A percentile compares a stretch with the other conserved stretches of the same genome.
phyloP scores from a whole-genome alignment of 2,888 invertebrate species.

The Xanthia togata region DNA sequence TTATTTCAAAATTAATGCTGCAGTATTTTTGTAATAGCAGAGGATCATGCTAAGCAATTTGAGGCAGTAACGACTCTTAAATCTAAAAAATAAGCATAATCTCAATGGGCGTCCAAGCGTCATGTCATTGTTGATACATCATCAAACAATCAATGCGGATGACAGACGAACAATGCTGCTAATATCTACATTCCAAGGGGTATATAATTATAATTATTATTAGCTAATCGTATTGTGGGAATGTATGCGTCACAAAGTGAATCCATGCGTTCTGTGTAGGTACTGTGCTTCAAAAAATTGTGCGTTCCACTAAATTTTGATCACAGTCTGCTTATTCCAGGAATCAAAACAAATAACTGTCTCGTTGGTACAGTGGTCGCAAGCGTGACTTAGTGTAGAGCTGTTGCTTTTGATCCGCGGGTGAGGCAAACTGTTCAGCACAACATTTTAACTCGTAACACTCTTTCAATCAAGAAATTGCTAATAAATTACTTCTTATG shows the following conservation, averaged over 20 bases:
- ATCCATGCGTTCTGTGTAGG: neutral
- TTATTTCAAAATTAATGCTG: no score
- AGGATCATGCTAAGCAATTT: no score
- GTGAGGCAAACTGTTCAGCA: neutral
- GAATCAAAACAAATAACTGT: neutral
- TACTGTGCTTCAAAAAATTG: no score
- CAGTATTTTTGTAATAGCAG: no score
- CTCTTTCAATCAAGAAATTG: no score
- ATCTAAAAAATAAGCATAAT: no score
- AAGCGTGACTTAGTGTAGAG: neutral
- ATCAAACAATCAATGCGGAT: slow-evolving; percentile 12
- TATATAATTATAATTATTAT: slow-evolving; percentile 12
- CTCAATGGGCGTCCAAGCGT: neutral
- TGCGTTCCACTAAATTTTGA: neutral
- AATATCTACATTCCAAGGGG: neutral
- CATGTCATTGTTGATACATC: slow-evolving; percentile 1
- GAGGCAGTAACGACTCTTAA: no score
- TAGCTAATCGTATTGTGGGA: neutral
- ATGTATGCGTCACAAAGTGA: neutral
- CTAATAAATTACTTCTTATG: no score
- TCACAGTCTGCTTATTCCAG: neutral
- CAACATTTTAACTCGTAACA: neutral
- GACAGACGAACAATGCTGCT: slow-evolving; percentile 25
- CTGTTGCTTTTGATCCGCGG: neutral
- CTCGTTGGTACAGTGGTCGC: neutral